Base-by-base conservation (phyloP, 2,888 invertebrate species). In the Nomada flava region DNA sequence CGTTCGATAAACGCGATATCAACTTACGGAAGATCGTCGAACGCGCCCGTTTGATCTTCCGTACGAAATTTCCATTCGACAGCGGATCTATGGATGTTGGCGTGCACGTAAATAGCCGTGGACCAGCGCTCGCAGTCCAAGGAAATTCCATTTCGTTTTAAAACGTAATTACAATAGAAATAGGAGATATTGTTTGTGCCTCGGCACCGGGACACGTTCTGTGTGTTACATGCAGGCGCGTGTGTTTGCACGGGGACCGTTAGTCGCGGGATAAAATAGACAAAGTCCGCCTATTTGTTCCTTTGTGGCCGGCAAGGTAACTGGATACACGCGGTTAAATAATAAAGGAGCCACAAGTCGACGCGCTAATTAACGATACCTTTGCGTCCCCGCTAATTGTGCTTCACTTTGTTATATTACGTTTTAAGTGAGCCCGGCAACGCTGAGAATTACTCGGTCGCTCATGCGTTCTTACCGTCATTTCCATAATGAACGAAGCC, bases 401-500 rank as follows among this genome's bases (percentile, higher is more conserved):
- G 84, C 89, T 85, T 88, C 85, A 86, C 88, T 86, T 91, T 88
- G 89, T 91, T 91, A 87, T 85, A 88, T 91, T 88, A 91, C 86
- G 84, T 90, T 88, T 88, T 84, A 87, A 86, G 89, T 86, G 84
- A 82, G 71, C 72, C 75, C 71, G 53, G 62, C 76, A 63, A 70
- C 65, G 75, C 73, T 85, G 89, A 86, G 89, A 90, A 90, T 91
- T 88, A 88, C 89, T 88, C 89, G 87, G 87, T 84, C 89, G 86
- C 87, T 91, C 89, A 85, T 90, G 89, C 91, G 88, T 90, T 90
- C 89, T 91, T 91, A 89, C 89, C 87, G 84, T 86, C 85, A 92
- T 92, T 92, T 91, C 89, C 91, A 92, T 92, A 92, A 92, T 92
- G 90, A 92, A 92, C 91, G 89, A 91, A 89, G 89, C 89, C 89